These are phyloP conservation scores for Habrosyne pyritoides DNA, from an alignment of 2,888 invertebrate genomes.

Conservation along the genomic window DNA sequence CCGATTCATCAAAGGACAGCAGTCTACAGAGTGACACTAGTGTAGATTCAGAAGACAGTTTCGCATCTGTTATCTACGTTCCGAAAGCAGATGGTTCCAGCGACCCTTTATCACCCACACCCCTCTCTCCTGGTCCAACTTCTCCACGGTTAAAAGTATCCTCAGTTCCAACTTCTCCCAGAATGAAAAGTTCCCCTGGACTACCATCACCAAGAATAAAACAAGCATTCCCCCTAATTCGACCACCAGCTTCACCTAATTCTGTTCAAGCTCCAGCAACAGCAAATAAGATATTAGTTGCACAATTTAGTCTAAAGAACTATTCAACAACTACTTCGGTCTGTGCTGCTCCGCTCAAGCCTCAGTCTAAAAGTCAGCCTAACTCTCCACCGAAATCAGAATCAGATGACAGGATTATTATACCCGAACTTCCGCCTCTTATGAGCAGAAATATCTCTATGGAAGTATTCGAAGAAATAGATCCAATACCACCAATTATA, in stretches of 20 bases:
- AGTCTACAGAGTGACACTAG: constrained; percentile 97
- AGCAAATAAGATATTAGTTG: constrained; percentile 82
- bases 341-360: constrained; percentile 55
- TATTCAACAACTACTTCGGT: constrained; percentile 66
- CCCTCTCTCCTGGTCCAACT: constrained; percentile 85
- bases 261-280: constrained; percentile 77
- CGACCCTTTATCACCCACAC: constrained; percentile 84
- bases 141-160: constrained; percentile 86
- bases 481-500: constrained; percentile 72
- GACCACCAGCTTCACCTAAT: constrained; percentile 84
- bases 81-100: constrained; percentile 89
- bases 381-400: constrained; percentile 78
- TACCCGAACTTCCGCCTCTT: constrained; percentile 54
- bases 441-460: constrained; percentile 60
- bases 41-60: constrained; percentile 96
- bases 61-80: constrained; percentile 95
- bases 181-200: constrained; percentile 88
- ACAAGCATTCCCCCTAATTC: constrained; percentile 85
- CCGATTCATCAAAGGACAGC: constrained; percentile 94
- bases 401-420: constrained; percentile 61
- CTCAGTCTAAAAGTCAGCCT: constrained; percentile 76
- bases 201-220: constrained; percentile 87
- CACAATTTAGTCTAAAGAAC: constrained; percentile 83
- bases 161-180: constrained; percentile 91
- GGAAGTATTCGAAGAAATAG: constrained; percentile 70